Base-by-base conservation (phyloP, 2,888 invertebrate species). In the Phengaris arion region DNA sequence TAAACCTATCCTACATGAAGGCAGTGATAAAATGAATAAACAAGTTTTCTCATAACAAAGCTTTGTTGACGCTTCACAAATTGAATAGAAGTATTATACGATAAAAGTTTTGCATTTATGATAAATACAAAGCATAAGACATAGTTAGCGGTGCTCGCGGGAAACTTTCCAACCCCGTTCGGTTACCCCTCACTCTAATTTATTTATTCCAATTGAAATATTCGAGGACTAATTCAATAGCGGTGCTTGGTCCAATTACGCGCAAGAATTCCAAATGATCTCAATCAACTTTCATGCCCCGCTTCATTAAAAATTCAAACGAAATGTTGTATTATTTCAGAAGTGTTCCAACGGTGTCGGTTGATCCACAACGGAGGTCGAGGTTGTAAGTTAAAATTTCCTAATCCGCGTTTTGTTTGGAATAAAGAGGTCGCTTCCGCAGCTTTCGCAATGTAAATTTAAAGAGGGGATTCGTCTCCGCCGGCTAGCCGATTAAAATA, bases 251-350 rank as follows among this genome's bases (percentile, higher is more conserved):
- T 86, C 85, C 88, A 87, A 88, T 88, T 89, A 89, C 83, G 86
- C 86, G 85, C 88, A 87, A 89, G 88, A 89, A 89, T 91, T 92
- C 91, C 87, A 91, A 93, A 92, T 85, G 83, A 82, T 89, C 87
- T 86, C 89, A 91, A 93, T 92, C 92, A 92, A 91, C 90, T 87
- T 83, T 85, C 85, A 82, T 85, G 86, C 87, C 87, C 87, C 85
- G 86, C 87, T 89, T 88, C 88, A 92, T 93, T 90, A 90, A 92
- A 92, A 90, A 91, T 91, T 92, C 90, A 89, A 87, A 85, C 83
- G 82, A 85, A 87, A 87, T 84, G 85, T 88, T 87, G 88, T 90
- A 91, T 90, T 89, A 91, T 87, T 90, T 89, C 88, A 88, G 89
- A 83, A 88, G 91, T 91, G 90, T 92, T 91, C 90, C 89, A 87